Conservation (phyloP, 2,888 invertebrate genomes). For the Andrena marginata region DNA sequence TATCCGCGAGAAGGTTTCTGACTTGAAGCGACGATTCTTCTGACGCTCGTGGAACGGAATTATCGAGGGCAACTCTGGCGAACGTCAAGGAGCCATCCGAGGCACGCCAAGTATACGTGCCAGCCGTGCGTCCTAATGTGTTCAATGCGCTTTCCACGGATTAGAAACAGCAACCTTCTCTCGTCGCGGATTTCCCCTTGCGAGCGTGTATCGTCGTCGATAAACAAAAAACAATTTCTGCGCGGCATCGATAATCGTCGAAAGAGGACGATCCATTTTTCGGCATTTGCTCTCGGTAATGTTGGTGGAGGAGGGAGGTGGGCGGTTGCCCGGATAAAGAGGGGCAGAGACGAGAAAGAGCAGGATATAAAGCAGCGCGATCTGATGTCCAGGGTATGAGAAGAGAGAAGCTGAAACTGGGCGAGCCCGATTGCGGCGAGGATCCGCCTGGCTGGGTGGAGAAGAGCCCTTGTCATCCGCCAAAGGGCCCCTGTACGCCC, state of each 20-base stretch:
- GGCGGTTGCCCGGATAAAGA: constrained; percentile 38
- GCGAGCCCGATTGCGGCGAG: constrained; percentile 76
- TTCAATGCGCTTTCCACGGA: not conserved
- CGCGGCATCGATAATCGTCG: not conserved
- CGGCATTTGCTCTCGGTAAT: not conserved
- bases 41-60: too few species aligned
- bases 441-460: constrained; percentile 67
- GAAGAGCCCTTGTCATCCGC: constrained; percentile 76
- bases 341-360: constrained; percentile 1
- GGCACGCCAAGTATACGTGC: not conserved
- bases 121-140: not conserved
- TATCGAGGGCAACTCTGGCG: too few species aligned
- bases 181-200: constrained; percentile 6
- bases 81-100: not conserved
- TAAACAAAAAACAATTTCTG: too few species aligned
- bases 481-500: constrained; percentile 76
- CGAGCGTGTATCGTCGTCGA: constrained; percentile 6
- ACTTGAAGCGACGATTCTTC: too few species aligned
- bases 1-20: too few species aligned
- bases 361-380: constrained; percentile 20
- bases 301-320: constrained; percentile 51
- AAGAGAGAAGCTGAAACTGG: constrained; percentile 56
- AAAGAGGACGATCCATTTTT: not conserved
- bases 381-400: constrained; percentile 53
- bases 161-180: not conserved